These are phyloP conservation scores for Anarrhichthys ocellatus DNA, from an alignment of 2,113 vertebrate species.

Conservation along the genomic window DNA sequence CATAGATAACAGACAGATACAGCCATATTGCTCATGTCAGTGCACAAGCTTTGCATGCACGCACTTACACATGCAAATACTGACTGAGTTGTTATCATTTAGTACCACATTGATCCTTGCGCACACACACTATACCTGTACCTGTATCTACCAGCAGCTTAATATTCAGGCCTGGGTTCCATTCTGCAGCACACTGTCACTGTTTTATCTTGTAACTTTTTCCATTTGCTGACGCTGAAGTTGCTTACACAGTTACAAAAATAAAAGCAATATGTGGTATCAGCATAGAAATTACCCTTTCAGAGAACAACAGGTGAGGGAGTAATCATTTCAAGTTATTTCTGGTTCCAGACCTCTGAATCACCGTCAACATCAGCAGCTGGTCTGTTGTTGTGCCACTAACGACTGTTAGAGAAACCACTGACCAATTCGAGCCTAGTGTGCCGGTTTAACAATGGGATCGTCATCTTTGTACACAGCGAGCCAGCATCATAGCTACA, in stretches of 20 bases:
- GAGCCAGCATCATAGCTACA: background rate
- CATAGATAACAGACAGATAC: background rate
- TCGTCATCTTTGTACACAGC: background rate
- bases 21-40: background rate
- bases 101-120: background rate
- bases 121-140: background rate
- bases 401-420: background rate
- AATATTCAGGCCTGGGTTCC: background rate
- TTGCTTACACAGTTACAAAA: background rate
- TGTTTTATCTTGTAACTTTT: background rate
- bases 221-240: background rate
- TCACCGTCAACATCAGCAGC: background rate
- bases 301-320: background rate
- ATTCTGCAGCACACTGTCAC: background rate
- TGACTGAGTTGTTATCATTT: background rate
- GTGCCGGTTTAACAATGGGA: background rate
- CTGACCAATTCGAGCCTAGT: background rate
- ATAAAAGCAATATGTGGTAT: background rate
- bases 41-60: background rate
- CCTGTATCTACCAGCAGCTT: background rate
- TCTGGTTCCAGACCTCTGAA: constrained; percentile 1
- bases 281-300: background rate
- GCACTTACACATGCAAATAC: background rate
- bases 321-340: background rate
- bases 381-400: background rate